Percentiles rank a stretch among this genome's conserved stretches.
Conservation (phyloP, 1,140 invertebrate genomes). For the Drosophila takahashii region DNA sequence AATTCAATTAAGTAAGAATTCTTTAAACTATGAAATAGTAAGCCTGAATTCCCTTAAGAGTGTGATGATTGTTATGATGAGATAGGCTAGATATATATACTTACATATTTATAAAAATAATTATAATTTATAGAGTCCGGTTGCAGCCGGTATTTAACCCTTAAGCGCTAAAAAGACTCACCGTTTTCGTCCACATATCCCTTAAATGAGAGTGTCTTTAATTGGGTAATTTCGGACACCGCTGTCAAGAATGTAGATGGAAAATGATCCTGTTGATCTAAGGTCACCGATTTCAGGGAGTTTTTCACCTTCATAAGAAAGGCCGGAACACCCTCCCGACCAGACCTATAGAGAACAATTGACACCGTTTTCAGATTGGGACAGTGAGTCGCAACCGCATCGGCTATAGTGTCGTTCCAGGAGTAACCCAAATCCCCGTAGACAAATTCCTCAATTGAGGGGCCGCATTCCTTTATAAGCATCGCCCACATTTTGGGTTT, state of each 20-base stretch:
- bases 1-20: too few relatives aligned
- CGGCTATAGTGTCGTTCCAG: neutral
- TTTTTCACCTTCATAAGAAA: neutral
- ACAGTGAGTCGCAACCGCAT: neutral
- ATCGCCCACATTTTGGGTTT: neutral
- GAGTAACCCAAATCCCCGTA: neutral
- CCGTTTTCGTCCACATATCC: conserved; percentile 1
- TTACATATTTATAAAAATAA: too few relatives aligned
- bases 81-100: neutral
- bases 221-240: neutral
- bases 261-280: neutral
- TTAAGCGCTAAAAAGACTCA: neutral
- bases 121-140: too few relatives aligned
- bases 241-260: neutral
- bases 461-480: neutral
- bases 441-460: neutral
- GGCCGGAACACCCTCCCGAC: too few relatives aligned
- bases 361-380: conserved; percentile 1
- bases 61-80: too few relatives aligned
- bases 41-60: too few relatives aligned
- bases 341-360: neutral
- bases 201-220: neutral
- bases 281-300: neutral
- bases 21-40: too few relatives aligned
- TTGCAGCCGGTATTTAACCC: too few relatives aligned